These are phyloP conservation scores for Drosophila multiciliata DNA, from an alignment of 2,888 invertebrate species.

Conservation along the genomic window DNA sequence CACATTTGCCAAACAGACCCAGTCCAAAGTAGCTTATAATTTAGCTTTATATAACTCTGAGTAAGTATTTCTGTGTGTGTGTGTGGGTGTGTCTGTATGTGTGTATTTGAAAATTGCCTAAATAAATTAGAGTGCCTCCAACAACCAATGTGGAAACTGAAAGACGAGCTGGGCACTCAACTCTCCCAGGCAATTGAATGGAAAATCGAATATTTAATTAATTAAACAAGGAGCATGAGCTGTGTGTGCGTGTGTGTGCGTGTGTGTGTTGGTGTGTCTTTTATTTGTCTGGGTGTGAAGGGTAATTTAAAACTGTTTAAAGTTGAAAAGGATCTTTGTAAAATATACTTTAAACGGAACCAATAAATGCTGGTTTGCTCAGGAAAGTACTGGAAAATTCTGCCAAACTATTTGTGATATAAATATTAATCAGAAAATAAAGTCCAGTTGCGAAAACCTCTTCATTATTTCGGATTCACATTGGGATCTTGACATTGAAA, in stretches of 20 bases:
- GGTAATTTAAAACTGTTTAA: slow-evolving; percentile 11
- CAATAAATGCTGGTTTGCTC: background rate
- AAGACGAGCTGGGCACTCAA: slow-evolving; percentile 30
- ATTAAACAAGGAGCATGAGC: slow-evolving; percentile 18
- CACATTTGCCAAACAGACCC: slow-evolving; percentile 5
- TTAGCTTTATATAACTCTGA: background rate
- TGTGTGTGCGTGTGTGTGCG: slow-evolving; percentile 1
- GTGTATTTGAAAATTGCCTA: slow-evolving; percentile 13
- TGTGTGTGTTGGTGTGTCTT: background rate
- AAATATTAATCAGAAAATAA: background rate
- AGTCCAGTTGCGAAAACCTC: background rate
- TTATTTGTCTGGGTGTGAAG: background rate
- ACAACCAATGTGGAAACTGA: slow-evolving; percentile 1
- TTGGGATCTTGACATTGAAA: background rate
- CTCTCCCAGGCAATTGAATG: slow-evolving; percentile 35
- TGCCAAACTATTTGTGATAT: background rate
- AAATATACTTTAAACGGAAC: background rate
- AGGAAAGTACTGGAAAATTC: background rate
- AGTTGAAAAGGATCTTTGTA: background rate
- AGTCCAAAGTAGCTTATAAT: slow-evolving; percentile 38
- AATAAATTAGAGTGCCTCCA: slow-evolving; percentile 21
- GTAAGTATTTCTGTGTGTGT: background rate
- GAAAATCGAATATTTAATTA: slow-evolving; percentile 51
- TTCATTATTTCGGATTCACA: background rate
- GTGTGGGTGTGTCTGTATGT: background rate